phyloP scores from a whole-genome alignment of 1,140 invertebrate species.

The Nomia melanderi region DNA sequence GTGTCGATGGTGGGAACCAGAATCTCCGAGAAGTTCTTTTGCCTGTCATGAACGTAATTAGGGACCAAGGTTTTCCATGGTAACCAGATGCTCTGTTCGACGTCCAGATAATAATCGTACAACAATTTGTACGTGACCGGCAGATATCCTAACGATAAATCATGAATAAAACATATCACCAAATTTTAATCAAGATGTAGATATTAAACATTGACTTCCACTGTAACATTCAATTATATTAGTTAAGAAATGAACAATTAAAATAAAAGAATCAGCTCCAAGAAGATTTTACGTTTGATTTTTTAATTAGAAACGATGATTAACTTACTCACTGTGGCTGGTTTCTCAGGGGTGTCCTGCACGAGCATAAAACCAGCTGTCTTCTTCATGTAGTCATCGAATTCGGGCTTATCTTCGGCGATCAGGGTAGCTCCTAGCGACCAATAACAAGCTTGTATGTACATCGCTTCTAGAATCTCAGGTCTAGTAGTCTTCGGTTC shows the following conservation, averaged over 20 bases:
- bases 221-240: too few relatives aligned
- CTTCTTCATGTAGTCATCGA: conserved; percentile 91
- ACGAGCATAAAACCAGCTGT: conserved; percentile 85
- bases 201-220: too few relatives aligned
- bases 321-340: conserved; percentile 84
- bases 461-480: conserved; percentile 76
- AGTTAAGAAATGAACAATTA: too few relatives aligned
- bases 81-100: conserved; percentile 88
- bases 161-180: too few relatives aligned
- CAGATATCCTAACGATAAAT: conserved; percentile 82
- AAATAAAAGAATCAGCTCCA: too few relatives aligned
- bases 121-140: conserved; percentile 85
- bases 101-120: conserved; percentile 91
- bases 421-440: conserved; percentile 91
- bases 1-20: conserved; percentile 95
- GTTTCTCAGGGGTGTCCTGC: conserved; percentile 84
- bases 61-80: conserved; percentile 91
- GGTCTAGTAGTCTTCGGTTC: conserved; percentile 26
- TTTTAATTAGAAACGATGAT: not conserved
- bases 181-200: too few relatives aligned
- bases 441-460: conserved; percentile 87
- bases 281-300: too few relatives aligned
- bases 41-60: conserved; percentile 87
- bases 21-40: conserved; percentile 89
- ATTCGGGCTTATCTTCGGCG: conserved; percentile 85